Base-by-base conservation (phyloP, 2,888 invertebrate species). In the Orthonychiurus folsomi region DNA sequence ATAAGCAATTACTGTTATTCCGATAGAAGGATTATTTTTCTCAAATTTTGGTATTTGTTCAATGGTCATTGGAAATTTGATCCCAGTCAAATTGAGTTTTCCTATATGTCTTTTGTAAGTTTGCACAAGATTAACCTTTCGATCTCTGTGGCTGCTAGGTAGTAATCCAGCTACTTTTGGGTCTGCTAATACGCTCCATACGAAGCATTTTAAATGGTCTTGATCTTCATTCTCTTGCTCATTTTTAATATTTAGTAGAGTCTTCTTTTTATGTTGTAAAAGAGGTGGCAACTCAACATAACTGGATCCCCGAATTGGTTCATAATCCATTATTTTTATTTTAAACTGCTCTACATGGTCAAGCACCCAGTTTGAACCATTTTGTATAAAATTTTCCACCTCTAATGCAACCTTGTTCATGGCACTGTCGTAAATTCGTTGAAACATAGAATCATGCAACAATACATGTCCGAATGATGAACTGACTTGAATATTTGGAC, bases 41-140 rank as follows among this genome's bases (percentile, higher is more conserved):
- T 60, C 60, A 27, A 60, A 60, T 18, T 27, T 24, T 12, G 50
- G 52, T 3, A 60, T 12, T 23, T 60, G 60, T 3, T 28, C 53
- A 20, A 60, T 9, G 18, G 60, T 60, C 26, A 60, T 60, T 52
- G 60, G 60, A 27, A 60, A 60, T 15, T n/a, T 27, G n/a, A 60
- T 12, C 2, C 60, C 60, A n/a, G 26, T n/a, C 12, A 60, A 9
- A 27, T 60, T 60, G 3, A 60, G 12, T 26, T 60, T 60, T 18
- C n/a, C 15, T 12, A 23, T 5, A 52, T 52, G 18, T 5, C 2
- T 2, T 26, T 20, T 28, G 37, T 56, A 56, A 2, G 56, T 56
- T 18, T 25, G n/a, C 3, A 56, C 56, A 28, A 28, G 26, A 2
- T 56, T 56, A 18, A 3, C 20, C 5, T 5, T 9, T 28, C 28